Base-by-base conservation (phyloP, 2,888 invertebrate species). In the Stictocephala bisonia region DNA sequence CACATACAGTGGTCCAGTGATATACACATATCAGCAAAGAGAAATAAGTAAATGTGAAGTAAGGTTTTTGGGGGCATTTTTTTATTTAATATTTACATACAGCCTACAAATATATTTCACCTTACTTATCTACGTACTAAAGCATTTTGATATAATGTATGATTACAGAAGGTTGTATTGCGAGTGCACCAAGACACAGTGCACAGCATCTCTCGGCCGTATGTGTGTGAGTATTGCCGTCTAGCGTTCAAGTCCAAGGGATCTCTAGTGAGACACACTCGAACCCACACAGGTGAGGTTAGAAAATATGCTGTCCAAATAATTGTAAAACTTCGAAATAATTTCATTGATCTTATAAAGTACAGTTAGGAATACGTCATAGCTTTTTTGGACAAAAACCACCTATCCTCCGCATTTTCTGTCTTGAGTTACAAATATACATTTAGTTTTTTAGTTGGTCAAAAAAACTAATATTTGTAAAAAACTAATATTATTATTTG, bases 191-290 rank as follows among this genome's bases (percentile, higher is more conserved):
- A 58, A 1, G 31, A 58, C 29, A 58, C 56, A 13, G 56, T 58
- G 27, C 56, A 58, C 31, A 31, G 31, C 11, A 13, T 31, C 1
- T 9, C 31, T 7, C 3, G 56, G 20, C 56, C 56, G 2, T 15
- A 58, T 11, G 18, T n/a, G 1, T 58, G 56, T n/a, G 2, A 3
- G 15, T 7, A n/a, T 1, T 58, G 56, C 27, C 6, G 31, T 1
- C 56, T 18, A 15, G 56, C 29, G 18, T 58, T 58, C 56, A 58
- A 58, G 31, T 31, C 56, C 2, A 58, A 58, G 18, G 56, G 56
- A n/a, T 31, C 56, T 6, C 56, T 58, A 6, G 56, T 58, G 4
- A 58, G 56, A 15, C 56, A 58, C 31, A 2, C 7, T 7, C 29
- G 56, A n/a, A 31, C 56, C 7, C 56, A 58, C 31, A 58, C 56